phyloP scores from a whole-genome alignment of 2,113 vertebrate species.

The Sinocyclocheilus grahami region DNA sequence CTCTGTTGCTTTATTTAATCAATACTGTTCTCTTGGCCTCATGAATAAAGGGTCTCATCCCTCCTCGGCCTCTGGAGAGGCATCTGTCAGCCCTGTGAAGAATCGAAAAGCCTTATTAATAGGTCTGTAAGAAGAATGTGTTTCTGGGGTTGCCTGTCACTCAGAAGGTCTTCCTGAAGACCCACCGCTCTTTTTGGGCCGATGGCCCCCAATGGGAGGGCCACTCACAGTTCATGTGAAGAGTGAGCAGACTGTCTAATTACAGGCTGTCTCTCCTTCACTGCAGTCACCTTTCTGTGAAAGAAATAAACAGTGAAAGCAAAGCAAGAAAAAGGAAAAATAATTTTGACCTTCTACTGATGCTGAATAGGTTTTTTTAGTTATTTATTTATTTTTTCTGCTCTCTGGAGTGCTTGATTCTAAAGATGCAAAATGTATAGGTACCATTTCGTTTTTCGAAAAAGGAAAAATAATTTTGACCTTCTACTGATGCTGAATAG shows the following conservation, averaged over 20 bases:
- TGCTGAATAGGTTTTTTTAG: background rate
- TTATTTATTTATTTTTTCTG: background rate
- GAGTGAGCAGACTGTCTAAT: slow-evolving; percentile 46
- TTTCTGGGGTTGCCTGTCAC: slow-evolving; percentile 42
- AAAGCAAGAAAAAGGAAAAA: background rate
- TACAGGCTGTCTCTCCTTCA: slow-evolving; percentile 36
- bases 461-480: background rate
- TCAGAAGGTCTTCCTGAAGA: slow-evolving; percentile 21
- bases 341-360: too few relatives aligned
- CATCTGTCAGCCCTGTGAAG: slow-evolving; percentile 9
- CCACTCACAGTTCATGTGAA: slow-evolving; percentile 44
- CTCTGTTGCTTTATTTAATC: slow-evolving; percentile 18
- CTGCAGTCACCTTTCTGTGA: slow-evolving; percentile 33
- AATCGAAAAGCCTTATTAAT: slow-evolving; percentile 42
- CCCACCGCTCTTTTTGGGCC: background rate
- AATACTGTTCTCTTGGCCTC: slow-evolving; percentile 26
- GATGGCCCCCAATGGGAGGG: slow-evolving; percentile 48
- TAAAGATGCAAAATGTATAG: background rate
- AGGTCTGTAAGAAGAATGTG: slow-evolving; percentile 44
- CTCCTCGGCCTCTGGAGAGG: background rate
- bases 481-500: background rate
- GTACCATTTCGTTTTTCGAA: background rate
- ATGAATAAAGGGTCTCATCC: slow-evolving; percentile 23
- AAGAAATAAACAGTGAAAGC: slow-evolving; percentile 24
- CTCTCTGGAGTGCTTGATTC: background rate